phyloP scores from a whole-genome alignment of 2,113 vertebrate genomes.

The Delphinapterus leucas region DNA sequence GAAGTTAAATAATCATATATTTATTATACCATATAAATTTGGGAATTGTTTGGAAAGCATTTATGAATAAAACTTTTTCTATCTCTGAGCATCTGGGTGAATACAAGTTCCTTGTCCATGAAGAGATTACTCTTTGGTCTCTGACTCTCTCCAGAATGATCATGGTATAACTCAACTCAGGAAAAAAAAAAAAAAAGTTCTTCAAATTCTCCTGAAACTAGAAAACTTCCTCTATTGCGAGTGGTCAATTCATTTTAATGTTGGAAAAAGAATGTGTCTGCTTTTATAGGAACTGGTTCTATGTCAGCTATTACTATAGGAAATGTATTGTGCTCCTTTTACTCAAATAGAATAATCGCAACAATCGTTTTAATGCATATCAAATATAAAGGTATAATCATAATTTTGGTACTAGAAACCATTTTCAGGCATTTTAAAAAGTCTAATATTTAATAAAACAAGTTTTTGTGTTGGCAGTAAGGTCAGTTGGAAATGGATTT shows the following conservation, averaged over 20 bases:
- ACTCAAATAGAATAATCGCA: not conserved
- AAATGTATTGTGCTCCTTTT: not conserved
- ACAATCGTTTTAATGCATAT: not conserved
- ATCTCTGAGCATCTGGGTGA: not conserved
- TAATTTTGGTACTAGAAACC: not conserved
- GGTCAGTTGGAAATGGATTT: not conserved
- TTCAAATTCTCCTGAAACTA: constrained; percentile 10
- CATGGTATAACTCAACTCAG: not conserved
- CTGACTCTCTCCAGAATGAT: not conserved
- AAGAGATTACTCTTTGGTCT: not conserved
- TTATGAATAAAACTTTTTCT: not conserved
- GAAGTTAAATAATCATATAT: not conserved
- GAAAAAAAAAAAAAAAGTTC: not conserved
- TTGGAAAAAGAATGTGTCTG: not conserved
- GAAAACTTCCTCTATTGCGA: not conserved
- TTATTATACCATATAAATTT: not conserved
- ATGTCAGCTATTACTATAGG: not conserved
- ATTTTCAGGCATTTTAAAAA: not conserved
- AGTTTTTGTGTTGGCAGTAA: not conserved
- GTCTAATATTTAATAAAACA: constrained; percentile 42
- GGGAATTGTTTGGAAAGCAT: not conserved
- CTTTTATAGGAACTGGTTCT: not conserved
- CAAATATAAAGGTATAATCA: not conserved
- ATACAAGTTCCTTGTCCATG: not conserved
- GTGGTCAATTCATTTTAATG: not conserved